A percentile compares a stretch with the other conserved stretches of the same genome.
These are phyloP conservation scores for Typhlomys cinereus DNA, from an alignment of 2,113 vertebrate genomes.

Conservation along the genomic window DNA sequence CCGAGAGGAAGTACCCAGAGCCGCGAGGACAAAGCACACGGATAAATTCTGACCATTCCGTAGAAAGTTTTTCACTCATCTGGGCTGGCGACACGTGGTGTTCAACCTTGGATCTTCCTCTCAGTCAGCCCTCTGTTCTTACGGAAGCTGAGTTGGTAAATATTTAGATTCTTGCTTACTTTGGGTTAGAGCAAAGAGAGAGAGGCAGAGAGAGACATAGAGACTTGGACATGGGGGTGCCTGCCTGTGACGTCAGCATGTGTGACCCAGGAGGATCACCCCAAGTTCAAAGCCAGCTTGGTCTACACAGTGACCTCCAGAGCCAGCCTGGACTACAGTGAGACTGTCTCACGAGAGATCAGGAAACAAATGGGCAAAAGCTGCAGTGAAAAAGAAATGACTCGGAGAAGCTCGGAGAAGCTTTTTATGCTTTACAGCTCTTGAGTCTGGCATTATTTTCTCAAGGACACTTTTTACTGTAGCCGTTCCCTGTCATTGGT, in stretches of 20 bases:
- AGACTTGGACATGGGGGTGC: neutral
- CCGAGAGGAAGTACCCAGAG: neutral
- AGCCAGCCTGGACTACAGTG: neutral
- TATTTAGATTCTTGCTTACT: neutral
- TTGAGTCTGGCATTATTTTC: neutral
- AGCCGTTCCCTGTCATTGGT: neutral
- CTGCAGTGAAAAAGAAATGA: neutral
- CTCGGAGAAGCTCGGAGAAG: neutral
- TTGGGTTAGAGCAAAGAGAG: neutral
- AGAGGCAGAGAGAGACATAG: neutral
- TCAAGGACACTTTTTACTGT: neutral
- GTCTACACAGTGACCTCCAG: neutral
- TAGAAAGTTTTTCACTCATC: neutral
- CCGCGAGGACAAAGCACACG: too few relatives aligned
- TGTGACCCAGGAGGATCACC: neutral
- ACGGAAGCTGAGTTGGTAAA: neutral
- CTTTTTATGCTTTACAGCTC: neutral
- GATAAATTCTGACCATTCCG: neutral
- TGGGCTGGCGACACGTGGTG: neutral
- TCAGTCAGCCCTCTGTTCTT: neutral
- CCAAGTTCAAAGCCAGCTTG: neutral
- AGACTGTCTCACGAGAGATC: neutral
- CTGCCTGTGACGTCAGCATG: neutral
- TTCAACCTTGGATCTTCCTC: neutral
- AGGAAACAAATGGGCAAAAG: too few relatives aligned